Evolutionary conservation across 1,140 invertebrate genomes (phyloP), one percentile per base, ranked within the genome.

Genomic region (Eupristina koningsbergeri): DNA sequence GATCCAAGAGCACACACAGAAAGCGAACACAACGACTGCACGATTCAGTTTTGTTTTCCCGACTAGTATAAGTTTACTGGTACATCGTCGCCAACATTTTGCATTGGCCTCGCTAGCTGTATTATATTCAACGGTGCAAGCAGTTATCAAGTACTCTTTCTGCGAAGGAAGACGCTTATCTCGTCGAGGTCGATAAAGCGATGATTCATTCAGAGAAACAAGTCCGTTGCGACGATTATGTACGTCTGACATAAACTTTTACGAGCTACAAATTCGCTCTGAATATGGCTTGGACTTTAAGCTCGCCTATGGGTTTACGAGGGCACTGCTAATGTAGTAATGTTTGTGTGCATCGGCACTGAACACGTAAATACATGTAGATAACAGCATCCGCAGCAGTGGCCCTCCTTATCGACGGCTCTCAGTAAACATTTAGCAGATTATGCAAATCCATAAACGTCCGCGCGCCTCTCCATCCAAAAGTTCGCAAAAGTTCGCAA

Each of bases 1-100:
- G 26, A 73, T 39, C 41, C 41, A 50, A 47, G 34, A 73, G 22
- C 8, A 9, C 22, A 19, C 29, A 8, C n/a, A 31, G 26, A 50
- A 75, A 34, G 45, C 45, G 45, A 50, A 31, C 26, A 47, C n/a
- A 31, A 7, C 9, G 13, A 53, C 26, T 22, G 29, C 50, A 75
- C 73, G 73, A 75, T 75, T 50, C 19, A 29, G 31, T 75, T 53
- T 75, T 45, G 50, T 75, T 31, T 29, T 75, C n/a, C 45, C 31
- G 7, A 19, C 45, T 47, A 6, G 34, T 75, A 34, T 50, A 0
- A 34, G 45, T 53, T 75, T 34, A 75, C 45, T 50, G 17, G 45
- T 9, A 73, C 71, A 73, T 73, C 41, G 26, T 29, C n/a, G n/a
- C 8, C 19, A 47, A 45, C 13, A 47, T 45, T 50, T 50, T 50